phyloP scores from a whole-genome alignment of 2,113 vertebrate genomes.

The Trogon melanurus region DNA sequence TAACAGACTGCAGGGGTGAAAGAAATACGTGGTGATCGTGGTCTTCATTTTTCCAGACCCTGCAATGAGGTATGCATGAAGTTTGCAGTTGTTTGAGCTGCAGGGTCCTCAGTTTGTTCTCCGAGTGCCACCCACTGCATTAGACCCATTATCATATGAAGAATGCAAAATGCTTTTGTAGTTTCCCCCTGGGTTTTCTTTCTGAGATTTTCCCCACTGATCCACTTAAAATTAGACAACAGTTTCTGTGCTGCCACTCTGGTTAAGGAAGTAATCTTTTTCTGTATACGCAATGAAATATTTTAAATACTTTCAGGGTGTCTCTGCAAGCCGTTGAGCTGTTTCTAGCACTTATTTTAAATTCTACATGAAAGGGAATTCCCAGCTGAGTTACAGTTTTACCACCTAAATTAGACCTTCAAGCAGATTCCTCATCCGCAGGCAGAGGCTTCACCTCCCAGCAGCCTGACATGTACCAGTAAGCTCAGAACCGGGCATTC shows the following conservation, averaged over 20 bases:
- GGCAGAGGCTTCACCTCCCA: neutral
- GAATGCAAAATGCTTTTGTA: neutral
- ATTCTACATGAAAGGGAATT: constrained; percentile 15
- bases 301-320: neutral
- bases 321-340: neutral
- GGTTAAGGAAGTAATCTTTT: neutral
- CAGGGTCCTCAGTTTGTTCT: neutral
- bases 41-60: neutral
- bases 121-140: neutral
- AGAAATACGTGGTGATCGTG: neutral
- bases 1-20: neutral
- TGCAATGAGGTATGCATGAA: neutral
- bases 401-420: constrained; percentile 30
- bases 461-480: constrained; percentile 61
- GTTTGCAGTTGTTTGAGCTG: neutral
- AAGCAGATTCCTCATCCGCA: neutral
- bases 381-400: constrained; percentile 8
- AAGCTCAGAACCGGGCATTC: constrained; percentile 33
- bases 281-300: neutral
- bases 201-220: neutral
- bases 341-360: neutral
- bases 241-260: neutral
- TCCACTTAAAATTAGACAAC: neutral
- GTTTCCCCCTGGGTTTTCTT: neutral
- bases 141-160: rapidly evolving